Evolutionary conservation across 1,140 invertebrate genomes (phyloP).

Genomic region (Laupala kohalensis): DNA sequence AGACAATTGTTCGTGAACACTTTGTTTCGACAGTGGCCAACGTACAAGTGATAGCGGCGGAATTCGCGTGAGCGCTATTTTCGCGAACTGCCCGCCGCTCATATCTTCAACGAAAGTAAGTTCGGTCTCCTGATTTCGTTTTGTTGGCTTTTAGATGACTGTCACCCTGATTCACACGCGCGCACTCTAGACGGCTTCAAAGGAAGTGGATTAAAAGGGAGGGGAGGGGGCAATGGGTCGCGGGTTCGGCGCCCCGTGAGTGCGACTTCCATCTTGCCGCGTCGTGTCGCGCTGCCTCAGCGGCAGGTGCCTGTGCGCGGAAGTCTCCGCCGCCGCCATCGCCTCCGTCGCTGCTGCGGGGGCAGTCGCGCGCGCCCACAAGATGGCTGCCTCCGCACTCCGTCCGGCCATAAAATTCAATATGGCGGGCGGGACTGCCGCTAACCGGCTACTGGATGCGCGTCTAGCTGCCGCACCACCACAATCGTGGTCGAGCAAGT

Average conservation of each 20-base stretch:
- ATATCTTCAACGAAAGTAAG: not conserved
- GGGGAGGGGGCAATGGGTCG: not conserved
- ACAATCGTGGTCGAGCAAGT: too few species aligned
- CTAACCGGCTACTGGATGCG: not conserved
- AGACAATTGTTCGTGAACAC: too few species aligned
- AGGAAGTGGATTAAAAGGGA: too few species aligned
- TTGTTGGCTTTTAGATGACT: not conserved
- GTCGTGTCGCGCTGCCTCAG: too few species aligned
- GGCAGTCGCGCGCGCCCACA: not conserved
- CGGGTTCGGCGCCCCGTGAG: not conserved
- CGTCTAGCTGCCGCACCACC: not conserved
- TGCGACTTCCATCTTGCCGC: not conserved
- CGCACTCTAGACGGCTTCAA: not conserved
- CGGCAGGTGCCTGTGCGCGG: too few species aligned
- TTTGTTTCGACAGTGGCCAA: too few species aligned
- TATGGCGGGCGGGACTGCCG: not conserved
- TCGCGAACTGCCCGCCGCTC: not conserved
- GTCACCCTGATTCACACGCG: not conserved
- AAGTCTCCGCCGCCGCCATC: not conserved
- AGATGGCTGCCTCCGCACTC: not conserved
- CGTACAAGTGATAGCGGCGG: too few species aligned
- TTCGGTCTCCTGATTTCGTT: not conserved
- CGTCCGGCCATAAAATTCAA: not conserved
- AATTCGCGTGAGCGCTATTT: not conserved
- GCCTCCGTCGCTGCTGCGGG: not conserved